Evolutionary conservation across 2,113 vertebrate species (phyloP).

Genomic region (Pollimyrus isidori): DNA sequence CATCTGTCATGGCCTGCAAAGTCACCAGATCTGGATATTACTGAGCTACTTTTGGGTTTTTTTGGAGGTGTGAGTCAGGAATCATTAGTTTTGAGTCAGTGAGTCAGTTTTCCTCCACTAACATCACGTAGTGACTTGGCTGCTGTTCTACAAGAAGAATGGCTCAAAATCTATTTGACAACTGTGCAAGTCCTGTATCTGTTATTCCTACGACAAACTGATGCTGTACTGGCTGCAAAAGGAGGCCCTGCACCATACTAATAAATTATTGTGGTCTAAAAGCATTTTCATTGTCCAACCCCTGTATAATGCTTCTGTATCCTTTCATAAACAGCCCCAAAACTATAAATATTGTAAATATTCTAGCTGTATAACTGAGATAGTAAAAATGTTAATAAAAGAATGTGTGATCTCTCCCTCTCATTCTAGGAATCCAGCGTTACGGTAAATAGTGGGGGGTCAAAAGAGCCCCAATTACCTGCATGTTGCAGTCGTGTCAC

Average conservation of each 20-base stretch:
- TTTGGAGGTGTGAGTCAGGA: neutral
- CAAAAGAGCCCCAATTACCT: slow-evolving; percentile 2
- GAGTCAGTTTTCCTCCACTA: neutral
- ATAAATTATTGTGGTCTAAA: neutral
- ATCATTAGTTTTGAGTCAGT: neutral
- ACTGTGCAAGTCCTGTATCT: neutral
- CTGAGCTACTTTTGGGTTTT: neutral
- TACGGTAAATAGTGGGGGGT: neutral
- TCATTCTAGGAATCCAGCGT: neutral
- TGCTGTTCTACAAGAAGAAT: neutral
- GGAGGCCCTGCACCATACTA: neutral
- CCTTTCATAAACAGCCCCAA: neutral
- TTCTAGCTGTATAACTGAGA: neutral
- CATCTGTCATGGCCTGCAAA: neutral
- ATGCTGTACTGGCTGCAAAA: neutral
- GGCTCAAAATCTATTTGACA: neutral
- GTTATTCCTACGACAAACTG: neutral
- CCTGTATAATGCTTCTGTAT: neutral
- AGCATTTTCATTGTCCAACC: neutral
- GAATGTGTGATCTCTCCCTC: neutral
- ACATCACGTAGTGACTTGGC: neutral
- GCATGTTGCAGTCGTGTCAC: slow-evolving; percentile 8
- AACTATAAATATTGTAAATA: neutral
- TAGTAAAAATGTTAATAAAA: neutral
- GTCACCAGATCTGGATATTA: neutral